Conservation (phyloP, 2,797 vertebrate species). For the Heliangelus exortis region DNA sequence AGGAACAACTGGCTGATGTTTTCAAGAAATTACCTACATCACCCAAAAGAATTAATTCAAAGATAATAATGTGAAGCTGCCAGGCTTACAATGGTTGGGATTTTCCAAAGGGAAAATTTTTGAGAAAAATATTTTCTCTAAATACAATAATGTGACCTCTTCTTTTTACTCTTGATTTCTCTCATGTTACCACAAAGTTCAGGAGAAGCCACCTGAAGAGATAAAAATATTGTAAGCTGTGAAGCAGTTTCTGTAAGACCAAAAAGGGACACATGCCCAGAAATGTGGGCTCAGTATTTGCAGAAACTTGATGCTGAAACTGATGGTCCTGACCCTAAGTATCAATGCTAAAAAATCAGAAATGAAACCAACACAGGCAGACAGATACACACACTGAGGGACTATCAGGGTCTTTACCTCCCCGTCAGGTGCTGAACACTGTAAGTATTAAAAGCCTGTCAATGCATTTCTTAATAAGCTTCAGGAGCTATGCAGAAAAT, state of each 20-base stretch:
- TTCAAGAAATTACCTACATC: neutral
- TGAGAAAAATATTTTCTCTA: neutral
- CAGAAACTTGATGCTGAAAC: neutral
- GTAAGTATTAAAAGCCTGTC: neutral
- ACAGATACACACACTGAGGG: neutral
- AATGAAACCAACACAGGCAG: fast-evolving
- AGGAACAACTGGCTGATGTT: neutral
- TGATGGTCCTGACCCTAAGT: neutral
- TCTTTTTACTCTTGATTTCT: neutral
- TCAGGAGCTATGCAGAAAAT: neutral
- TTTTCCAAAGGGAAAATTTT: neutral
- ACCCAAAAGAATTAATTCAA: neutral
- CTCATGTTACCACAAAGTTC: neutral
- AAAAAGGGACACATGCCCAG: neutral
- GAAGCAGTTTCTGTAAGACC: neutral
- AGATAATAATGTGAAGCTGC: neutral
- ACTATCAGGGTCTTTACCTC: neutral
- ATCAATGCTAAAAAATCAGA: neutral
- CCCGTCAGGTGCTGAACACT: neutral
- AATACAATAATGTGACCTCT: neutral
- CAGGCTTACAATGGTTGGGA: neutral
- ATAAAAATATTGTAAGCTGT: neutral
- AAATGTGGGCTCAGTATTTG: neutral
- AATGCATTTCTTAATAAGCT: neutral
- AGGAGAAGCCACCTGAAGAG: neutral